Base-by-base conservation (phyloP, 2,113 vertebrate genomes). In the Pseudorhombus dupliciocellatus region DNA sequence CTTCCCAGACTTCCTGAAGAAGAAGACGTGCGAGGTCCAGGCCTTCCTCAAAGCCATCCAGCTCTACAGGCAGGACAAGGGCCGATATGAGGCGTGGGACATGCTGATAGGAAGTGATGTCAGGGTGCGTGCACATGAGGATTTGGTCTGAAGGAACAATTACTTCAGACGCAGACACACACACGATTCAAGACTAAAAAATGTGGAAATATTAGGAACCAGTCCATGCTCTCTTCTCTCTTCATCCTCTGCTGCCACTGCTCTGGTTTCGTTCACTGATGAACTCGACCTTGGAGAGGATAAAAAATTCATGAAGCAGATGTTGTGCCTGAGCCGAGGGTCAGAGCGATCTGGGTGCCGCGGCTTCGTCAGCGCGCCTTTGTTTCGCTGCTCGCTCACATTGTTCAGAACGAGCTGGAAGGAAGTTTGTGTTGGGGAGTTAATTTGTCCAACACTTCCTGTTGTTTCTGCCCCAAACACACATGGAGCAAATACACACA, bases 11-110 rank as follows among this genome's bases (percentile, higher is more conserved):
- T 96, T 95, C 80, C 92, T 91, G 83, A 97, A 96, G 87, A 95
- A 95, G 90, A 92, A 61, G 11, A 94, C 93, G 0, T 95, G 93
- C 55, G 96, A 98, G 76, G 94, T 93, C 0, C 88, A 95, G 72
- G 95, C 95, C 0, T 98, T 98, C 88, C 77, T 96, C 66, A 95
- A 95, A 90, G 96, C 96, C 16, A 60, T 97, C 51, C 95, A 95
- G 79, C 94, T 97, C 79, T 95, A 95, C 91, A 90, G 95, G 1
- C 94, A 98, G 88, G 95, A 96, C 87, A 94, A 93, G 22, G 95
- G 90, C 42, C 90, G 92, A 51, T 97, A 96, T 40, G 94, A 95
- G 51, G 90, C 79, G 0, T 97, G 95, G 94, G 94, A 95, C 74
- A 94, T 96, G 94, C 89, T 94, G 71, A 92, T 91, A 1, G 97